These are phyloP conservation scores for Catamblyrhynchus diadema DNA, from an alignment of 2,797 vertebrate species.

Conservation along the genomic window DNA sequence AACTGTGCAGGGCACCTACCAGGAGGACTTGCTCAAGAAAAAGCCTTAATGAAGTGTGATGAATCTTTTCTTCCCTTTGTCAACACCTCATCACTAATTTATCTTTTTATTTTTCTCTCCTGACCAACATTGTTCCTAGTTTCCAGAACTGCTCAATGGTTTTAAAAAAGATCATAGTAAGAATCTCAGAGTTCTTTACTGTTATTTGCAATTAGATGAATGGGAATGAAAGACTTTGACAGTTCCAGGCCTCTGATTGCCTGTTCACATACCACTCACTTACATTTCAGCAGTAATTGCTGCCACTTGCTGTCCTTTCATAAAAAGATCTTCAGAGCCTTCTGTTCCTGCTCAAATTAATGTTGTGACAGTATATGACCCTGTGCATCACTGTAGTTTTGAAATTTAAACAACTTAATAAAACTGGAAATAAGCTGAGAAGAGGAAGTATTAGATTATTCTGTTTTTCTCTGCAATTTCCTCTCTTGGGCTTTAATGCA, in stretches of 20 bases:
- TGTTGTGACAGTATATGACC: background rate
- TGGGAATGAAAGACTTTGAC: background rate
- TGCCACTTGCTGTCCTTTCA: background rate
- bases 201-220: background rate
- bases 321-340: background rate
- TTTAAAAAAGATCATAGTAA: background rate
- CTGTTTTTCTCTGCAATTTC: background rate
- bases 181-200: background rate
- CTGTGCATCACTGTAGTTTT: background rate
- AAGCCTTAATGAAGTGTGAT: background rate
- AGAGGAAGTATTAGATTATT: background rate
- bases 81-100: background rate
- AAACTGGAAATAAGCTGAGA: background rate
- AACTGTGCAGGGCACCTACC: background rate
- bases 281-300: background rate
- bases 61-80: background rate
- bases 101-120: background rate
- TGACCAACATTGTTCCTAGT: background rate
- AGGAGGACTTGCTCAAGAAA: background rate
- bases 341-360: background rate
- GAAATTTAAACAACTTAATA: background rate
- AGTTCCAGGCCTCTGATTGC: background rate
- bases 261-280: background rate
- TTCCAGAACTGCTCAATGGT: background rate
- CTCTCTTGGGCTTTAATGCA: background rate